Evolutionary conservation across 2,797 vertebrate genomes (phyloP), one percentile per base, ranked within the genome.

Genomic region (Morelia viridis): DNA sequence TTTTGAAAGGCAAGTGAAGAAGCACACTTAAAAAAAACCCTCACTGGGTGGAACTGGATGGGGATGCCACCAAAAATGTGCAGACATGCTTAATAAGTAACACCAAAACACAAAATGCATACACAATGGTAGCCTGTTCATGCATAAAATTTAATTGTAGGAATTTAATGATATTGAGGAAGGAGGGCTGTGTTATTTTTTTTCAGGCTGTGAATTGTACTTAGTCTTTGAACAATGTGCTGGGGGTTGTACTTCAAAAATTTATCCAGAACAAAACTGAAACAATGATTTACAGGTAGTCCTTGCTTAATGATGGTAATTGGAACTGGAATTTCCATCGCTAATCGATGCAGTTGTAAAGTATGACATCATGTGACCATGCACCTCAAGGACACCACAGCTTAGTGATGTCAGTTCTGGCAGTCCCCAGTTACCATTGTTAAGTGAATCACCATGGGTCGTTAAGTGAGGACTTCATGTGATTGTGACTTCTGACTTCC

Each of bases 1-100:
- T 92, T 92, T 92, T 93, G 56, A 62, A 68, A 94, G 85, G n/a
- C 85, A 50, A 1, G 90, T 50, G 31, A 89, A 88, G 91, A 91
- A 85, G 76, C 92, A 71, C 35, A 57, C 8, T 92, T 19, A 22
- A 65, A 68, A 91, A 84, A 46, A 10, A 4, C 7, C 28, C 35
- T 41, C 61, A 84, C 46, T 91, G 53, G 76, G 62, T 84, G 41
- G 84, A 93, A 94, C 91, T 88, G 85, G 91, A n/a, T 31, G 64
- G 13, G 89, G 89, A 65, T 91, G 89, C 60, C 11, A 41, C 56
- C 6, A n/a, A 10, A 65, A 60, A 86, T 92, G 50, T 24, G 15
- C 17, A 91, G 57, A 88, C 31, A 28, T 9, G 92, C 13, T 80
- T 53, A 85, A 60, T 28, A 46, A 58, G 31, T 2, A 71, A 22